Evolutionary conservation across 2,797 vertebrate species (phyloP).

Genomic region (Calcarius lapponicus): DNA sequence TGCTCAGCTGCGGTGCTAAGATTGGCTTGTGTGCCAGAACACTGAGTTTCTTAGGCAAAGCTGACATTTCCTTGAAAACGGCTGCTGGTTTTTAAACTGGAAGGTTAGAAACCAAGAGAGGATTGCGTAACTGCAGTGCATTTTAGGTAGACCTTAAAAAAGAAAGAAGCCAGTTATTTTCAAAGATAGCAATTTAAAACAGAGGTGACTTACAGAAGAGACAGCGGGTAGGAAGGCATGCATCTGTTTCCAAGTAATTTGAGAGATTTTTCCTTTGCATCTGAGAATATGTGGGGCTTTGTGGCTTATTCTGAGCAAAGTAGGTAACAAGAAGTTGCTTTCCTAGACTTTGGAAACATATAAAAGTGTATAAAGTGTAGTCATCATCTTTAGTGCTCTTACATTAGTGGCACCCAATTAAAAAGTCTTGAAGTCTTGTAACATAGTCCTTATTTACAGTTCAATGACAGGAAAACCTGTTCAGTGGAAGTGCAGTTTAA

Average conservation of each 20-base stretch:
- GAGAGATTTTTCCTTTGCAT: neutral
- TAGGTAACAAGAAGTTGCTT: neutral
- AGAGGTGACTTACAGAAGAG: neutral
- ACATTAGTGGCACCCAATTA: neutral
- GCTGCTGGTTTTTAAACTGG: neutral
- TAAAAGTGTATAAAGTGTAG: neutral
- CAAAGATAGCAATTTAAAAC: neutral
- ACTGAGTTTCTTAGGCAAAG: neutral
- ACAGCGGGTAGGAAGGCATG: neutral
- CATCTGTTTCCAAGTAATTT: neutral
- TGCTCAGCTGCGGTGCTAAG: neutral
- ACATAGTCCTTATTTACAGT: neutral
- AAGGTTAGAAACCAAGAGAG: neutral
- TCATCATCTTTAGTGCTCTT: neutral
- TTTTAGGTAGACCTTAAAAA: constrained; percentile 1
- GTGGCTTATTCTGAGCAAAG: neutral
- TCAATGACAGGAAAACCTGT: neutral
- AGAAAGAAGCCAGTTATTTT: neutral
- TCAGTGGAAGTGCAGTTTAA: neutral
- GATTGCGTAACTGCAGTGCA: neutral
- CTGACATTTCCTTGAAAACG: constrained; percentile 7
- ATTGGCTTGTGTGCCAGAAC: neutral
- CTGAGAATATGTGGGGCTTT: neutral
- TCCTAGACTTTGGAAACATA: neutral
- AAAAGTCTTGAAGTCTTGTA: neutral